Evolutionary conservation across 2,888 invertebrate genomes (phyloP).

Genomic region (Apantesis nais): DNA sequence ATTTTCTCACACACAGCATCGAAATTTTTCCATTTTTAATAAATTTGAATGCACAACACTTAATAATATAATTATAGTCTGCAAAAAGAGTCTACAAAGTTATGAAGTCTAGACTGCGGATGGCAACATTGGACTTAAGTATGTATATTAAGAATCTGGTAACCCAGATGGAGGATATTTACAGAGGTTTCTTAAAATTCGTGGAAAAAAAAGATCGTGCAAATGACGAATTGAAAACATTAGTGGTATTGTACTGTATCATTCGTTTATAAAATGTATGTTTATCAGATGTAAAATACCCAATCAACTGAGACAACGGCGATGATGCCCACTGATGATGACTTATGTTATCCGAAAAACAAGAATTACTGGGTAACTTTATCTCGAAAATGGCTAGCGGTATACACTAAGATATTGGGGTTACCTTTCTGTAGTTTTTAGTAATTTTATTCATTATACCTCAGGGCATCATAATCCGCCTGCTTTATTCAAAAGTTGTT

Average conservation of each 20-base stretch:
- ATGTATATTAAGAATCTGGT: constrained; percentile 27
- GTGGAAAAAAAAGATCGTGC: constrained; percentile 28
- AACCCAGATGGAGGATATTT: constrained; percentile 18
- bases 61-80: constrained; percentile 9
- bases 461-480: no score
- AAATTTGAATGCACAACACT: constrained; percentile 20
- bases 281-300: not conserved
- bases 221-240: constrained; percentile 40
- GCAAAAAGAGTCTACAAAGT: not conserved
- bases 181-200: constrained; percentile 12
- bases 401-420: not conserved
- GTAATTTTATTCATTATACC: not conserved
- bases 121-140: constrained; percentile 10
- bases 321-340: not conserved
- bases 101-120: constrained; percentile 8
- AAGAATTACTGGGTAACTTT: no score
- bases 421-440: not conserved
- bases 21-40: constrained; percentile 3
- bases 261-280: not conserved
- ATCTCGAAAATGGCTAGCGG: not conserved
- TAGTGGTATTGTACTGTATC: constrained; percentile 25
- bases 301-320: not conserved
- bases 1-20: constrained; percentile 8
- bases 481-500: no score
- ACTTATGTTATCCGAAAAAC: not conserved